Base-by-base conservation (phyloP, 2,888 invertebrate species). In the Invenusta paracnida region DNA sequence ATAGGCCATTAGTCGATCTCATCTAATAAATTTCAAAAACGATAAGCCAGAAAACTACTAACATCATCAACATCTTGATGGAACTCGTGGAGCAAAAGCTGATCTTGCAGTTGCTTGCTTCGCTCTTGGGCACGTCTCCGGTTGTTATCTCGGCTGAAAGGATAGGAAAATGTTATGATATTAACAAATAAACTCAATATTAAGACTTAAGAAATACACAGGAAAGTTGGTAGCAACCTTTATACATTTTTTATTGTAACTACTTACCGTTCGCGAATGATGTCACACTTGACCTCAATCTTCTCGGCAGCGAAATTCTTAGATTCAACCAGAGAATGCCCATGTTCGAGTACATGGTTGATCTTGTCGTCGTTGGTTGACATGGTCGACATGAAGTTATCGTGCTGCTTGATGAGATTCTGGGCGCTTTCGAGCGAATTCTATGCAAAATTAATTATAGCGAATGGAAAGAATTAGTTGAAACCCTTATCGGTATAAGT, bases 311-410 rank as follows among this genome's bases (percentile, higher is more conserved):
- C 97, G 92, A 96, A 97, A 92, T 99, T 98, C 67, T 95, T 95
- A 90, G 97, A 96, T 89, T 96, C 96, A 87, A 95, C 95, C 27
- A 96, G 93, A 23, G 96, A 94, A 89, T 95, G 94, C 87, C 98
- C 97, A 91, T 98, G 98, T 91, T 96, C 96, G 0, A 97, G 95
- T 73, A 99, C 96, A 0, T 95, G 95, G 91, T 98, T 97, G 91
- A 99, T 96, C 93, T 99, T 99, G 91, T 99, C 99, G 91, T 99
- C 99, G 92, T 99, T 99, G 17, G 99, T 99, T 92, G 99, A 98
- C 97, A 99, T 97, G 1, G 98, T 98, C 0, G 98, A 98, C 89
- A 98, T 94, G 94, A 99, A 98, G 0, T 98, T 97, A 92, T 99
- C 98, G 92, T 99, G 97, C 82, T 97, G 95, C 92, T 99, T 99